A percentile compares a stretch with the other conserved stretches of the same genome.
Conservation (phyloP, 2,113 vertebrate species). For the Hemiprocne comata region DNA sequence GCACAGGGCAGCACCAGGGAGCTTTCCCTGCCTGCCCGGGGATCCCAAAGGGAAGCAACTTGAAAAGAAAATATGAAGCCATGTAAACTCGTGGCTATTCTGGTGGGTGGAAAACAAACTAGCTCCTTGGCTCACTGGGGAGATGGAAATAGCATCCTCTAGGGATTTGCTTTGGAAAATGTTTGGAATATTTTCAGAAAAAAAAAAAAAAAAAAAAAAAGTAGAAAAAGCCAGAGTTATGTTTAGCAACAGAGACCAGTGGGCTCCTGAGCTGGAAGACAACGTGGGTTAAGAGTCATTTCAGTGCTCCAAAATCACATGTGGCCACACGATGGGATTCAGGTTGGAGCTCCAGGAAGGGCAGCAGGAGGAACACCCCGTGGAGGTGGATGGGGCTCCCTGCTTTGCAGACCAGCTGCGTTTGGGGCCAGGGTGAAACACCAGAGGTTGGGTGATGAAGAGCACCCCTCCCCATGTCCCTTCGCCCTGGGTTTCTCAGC, state of each 20-base stretch:
- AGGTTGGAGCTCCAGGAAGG: fast-evolving
- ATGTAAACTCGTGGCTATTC: not conserved
- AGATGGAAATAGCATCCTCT: slow-evolving; percentile 37
- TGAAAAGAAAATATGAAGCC: not conserved
- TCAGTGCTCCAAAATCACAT: not conserved
- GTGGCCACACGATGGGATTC: fast-evolving
- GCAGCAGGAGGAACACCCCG: not conserved
- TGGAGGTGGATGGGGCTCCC: fast-evolving
- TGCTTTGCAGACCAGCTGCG: not conserved
- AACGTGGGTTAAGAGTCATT: not conserved
- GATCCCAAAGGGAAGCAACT: not conserved
- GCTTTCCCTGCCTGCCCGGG: not conserved
- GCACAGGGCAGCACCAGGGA: not conserved
- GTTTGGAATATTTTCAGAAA: slow-evolving; percentile 28
- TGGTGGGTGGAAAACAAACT: not conserved
- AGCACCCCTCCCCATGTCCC: fast-evolving
- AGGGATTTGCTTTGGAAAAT: slow-evolving; percentile 37
- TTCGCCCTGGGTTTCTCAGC: not conserved
- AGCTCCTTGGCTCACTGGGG: not conserved
- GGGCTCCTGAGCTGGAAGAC: not conserved
- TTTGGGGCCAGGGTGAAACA: not conserved
- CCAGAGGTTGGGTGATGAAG: not conserved
- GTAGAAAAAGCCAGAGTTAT: not conserved
- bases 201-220: not conserved
- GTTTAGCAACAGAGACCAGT: not conserved